These are phyloP conservation scores for Chrysopilus asiliformis DNA, from an alignment of 2,888 invertebrate species.

Conservation along the genomic window DNA sequence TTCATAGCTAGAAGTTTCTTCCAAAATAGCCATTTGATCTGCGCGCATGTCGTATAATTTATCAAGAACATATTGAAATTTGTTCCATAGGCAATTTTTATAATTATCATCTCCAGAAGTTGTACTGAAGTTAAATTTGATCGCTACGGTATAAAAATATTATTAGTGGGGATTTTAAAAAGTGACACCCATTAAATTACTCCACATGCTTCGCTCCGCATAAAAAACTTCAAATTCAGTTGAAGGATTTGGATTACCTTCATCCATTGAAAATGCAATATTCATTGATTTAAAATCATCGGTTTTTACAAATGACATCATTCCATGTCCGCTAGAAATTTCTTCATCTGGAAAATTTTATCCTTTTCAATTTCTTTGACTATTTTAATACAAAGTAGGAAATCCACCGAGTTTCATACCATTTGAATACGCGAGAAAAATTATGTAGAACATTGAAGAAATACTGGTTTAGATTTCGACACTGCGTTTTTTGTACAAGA, in stretches of 20 bases:
- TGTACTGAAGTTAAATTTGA: constrained; percentile 46
- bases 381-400: too few relatives aligned
- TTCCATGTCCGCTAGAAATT: constrained; percentile 56
- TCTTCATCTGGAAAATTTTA: too few relatives aligned
- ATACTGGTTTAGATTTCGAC: too few relatives aligned
- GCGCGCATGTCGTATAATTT: constrained; percentile 51
- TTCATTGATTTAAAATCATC: constrained; percentile 56
- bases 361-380: too few relatives aligned
- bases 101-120: constrained; percentile 58
- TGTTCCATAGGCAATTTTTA: constrained; percentile 62
- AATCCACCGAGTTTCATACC: too few relatives aligned
- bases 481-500: too few relatives aligned
- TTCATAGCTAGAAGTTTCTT: constrained; percentile 43
- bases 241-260: constrained; percentile 58
- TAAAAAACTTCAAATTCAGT: constrained; percentile 49
- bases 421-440: too few relatives aligned
- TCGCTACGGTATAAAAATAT: too few relatives aligned
- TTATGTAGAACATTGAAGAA: too few relatives aligned
- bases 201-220: constrained; percentile 55
- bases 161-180: too few relatives aligned
- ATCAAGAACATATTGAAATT: constrained; percentile 48
- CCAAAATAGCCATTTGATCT: constrained; percentile 42
- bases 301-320: constrained; percentile 50
- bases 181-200: constrained; percentile 33
- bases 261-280: constrained; percentile 65